These are phyloP conservation scores for Salvelinus alpinus DNA, from an alignment of 2,113 vertebrate genomes.

Conservation along the genomic window DNA sequence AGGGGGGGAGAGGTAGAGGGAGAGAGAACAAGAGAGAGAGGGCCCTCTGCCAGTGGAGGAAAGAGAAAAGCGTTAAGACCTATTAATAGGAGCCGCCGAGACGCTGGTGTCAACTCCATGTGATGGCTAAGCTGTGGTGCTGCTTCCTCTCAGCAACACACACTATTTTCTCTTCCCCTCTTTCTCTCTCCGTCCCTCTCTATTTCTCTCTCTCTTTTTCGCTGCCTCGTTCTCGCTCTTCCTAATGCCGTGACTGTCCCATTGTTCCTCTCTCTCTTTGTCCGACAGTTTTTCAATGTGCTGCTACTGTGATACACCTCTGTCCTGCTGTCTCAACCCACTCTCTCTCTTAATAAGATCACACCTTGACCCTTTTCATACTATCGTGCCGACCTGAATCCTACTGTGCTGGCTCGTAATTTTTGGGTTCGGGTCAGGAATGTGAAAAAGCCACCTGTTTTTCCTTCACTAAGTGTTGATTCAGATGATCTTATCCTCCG, in stretches of 20 bases:
- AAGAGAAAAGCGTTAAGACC: slow-evolving; percentile 41
- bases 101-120: slow-evolving; percentile 53
- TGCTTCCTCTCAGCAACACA: slow-evolving; percentile 40
- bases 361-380: too few relatives aligned
- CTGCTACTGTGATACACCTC: background rate
- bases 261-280: background rate
- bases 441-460: background rate
- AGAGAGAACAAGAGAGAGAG: background rate
- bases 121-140: slow-evolving; percentile 34
- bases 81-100: slow-evolving; percentile 54
- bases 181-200: background rate
- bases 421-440: too few relatives aligned
- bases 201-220: slow-evolving; percentile 4
- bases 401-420: too few relatives aligned
- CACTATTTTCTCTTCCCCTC: slow-evolving; percentile 2
- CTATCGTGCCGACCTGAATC: too few relatives aligned
- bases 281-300: background rate
- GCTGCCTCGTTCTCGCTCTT: background rate
- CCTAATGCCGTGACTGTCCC: too few relatives aligned
- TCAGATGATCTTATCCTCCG: background rate
- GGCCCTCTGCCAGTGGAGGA: background rate
- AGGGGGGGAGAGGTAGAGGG: background rate
- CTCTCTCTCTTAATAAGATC: background rate
- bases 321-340: background rate
- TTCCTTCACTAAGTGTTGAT: background rate